Conservation (phyloP, 2,113 vertebrate genomes). For the Phalacrocorax carbo region DNA sequence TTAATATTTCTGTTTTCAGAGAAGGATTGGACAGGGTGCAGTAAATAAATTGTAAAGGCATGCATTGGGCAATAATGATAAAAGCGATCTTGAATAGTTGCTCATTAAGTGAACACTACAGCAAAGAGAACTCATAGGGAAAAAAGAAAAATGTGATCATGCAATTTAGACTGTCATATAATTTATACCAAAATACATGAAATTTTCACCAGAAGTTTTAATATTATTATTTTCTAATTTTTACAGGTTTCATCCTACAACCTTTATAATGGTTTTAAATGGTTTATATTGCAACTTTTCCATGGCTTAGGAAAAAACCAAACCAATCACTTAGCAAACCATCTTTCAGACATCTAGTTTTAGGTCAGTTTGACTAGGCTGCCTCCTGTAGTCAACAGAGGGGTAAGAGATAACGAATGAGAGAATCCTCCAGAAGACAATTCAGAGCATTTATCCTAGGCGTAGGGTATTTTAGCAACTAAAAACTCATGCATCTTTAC, state of each 20-base stretch:
- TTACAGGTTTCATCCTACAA: neutral
- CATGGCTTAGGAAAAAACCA: neutral
- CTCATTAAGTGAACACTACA: neutral
- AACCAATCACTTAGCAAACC: neutral
- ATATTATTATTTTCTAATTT: neutral
- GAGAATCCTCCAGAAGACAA: neutral
- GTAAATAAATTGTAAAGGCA: neutral
- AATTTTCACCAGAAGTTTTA: neutral
- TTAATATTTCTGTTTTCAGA: neutral
- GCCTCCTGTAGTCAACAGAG: neutral
- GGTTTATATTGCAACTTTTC: neutral
- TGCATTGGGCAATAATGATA: neutral
- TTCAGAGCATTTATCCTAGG: neutral
- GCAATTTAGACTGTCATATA: neutral
- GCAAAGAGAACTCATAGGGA: neutral
- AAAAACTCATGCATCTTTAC: neutral
- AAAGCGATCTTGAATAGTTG: neutral
- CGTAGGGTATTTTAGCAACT: neutral
- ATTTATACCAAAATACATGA: neutral
- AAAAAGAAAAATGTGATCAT: neutral
- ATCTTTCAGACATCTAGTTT: neutral
- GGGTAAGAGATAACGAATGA: neutral
- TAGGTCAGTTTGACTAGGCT: neutral
- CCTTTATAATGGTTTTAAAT: neutral
- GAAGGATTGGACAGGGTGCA: neutral